A percentile compares a stretch with the other conserved stretches of the same genome.
Evolutionary conservation across 2,888 invertebrate genomes (phyloP).

Genomic region (Listrodromus nycthemerus): DNA sequence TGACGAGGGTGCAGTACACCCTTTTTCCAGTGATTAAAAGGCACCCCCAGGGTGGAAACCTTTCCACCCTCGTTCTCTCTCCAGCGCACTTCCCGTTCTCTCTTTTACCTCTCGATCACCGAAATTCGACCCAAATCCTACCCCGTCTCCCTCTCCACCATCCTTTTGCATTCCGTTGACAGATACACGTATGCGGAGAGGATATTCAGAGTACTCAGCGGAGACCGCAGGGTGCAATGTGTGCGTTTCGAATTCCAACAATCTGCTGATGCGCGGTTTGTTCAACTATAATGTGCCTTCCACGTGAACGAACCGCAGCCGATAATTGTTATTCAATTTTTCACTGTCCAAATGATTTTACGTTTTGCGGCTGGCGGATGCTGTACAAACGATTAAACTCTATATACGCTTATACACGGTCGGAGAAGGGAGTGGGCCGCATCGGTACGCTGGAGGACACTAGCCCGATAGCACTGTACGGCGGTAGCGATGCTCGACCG

Average conservation of each 20-base stretch:
- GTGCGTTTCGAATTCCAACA: slow-evolving; percentile 41
- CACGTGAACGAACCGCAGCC: slow-evolving; percentile 53
- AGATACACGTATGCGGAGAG: slow-evolving; percentile 1
- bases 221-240: slow-evolving; percentile 32
- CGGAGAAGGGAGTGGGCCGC: slow-evolving; percentile 3
- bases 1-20: slow-evolving; percentile 71
- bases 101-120: slow-evolving; percentile 52
- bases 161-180: background rate
- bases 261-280: slow-evolving; percentile 33
- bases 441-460: background rate
- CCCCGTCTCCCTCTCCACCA: slow-evolving; percentile 25
- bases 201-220: slow-evolving; percentile 11
- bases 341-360: slow-evolving; percentile 65
- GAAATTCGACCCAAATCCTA: slow-evolving; percentile 61
- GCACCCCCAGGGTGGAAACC: slow-evolving; percentile 53
- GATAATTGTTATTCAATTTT: slow-evolving; percentile 67
- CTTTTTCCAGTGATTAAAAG: slow-evolving; percentile 68
- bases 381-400: slow-evolving; percentile 57
- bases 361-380: slow-evolving; percentile 52
- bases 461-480: slow-evolving; percentile 15
- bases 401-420: slow-evolving; percentile 39
- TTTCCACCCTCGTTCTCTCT: slow-evolving; percentile 54
- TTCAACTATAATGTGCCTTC: slow-evolving; percentile 53
- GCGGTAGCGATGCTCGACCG: slow-evolving; percentile 43
- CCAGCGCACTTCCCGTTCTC: slow-evolving; percentile 18